Conservation (phyloP, 2,888 invertebrate species). For the Apotomis betuletana region DNA sequence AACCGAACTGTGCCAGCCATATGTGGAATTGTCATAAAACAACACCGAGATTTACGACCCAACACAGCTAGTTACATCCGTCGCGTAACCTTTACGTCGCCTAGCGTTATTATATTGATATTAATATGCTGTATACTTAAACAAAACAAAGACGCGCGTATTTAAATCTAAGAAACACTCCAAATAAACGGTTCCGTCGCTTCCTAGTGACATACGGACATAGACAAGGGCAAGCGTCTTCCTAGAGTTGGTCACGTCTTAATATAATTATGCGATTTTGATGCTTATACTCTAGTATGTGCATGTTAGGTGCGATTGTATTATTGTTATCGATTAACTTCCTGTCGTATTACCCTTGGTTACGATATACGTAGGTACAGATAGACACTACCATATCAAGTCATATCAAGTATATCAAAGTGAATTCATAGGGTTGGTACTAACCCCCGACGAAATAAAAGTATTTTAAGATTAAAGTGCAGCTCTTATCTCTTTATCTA, state of each 20-base stretch:
- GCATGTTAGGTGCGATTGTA: no score
- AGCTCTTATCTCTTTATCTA: no score
- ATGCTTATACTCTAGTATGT: no score
- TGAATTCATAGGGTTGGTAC: no score
- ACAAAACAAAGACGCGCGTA: constrained; percentile 38
- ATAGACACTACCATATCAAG: no score
- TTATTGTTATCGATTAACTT: no score
- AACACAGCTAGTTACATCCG: constrained; percentile 32
- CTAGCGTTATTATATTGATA: constrained; percentile 17
- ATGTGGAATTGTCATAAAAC: constrained; percentile 34
- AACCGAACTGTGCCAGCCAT: constrained; percentile 22
- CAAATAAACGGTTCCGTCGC: constrained; percentile 48
- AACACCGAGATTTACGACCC: constrained; percentile 31
- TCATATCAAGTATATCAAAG: no score
- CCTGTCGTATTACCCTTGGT: no score
- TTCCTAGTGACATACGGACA: constrained; percentile 62
- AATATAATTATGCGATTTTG: background rate
- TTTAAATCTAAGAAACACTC: constrained; percentile 59
- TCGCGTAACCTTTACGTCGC: constrained; percentile 29
- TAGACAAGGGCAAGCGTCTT: constrained; percentile 61
- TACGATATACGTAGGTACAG: no score
- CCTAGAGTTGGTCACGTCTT: constrained; percentile 48
- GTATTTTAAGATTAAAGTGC: no score
- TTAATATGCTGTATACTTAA: constrained; percentile 17
- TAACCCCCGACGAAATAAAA: no score